phyloP scores from a whole-genome alignment of 2,888 invertebrate genomes.

The Micoletzkya japonica region DNA sequence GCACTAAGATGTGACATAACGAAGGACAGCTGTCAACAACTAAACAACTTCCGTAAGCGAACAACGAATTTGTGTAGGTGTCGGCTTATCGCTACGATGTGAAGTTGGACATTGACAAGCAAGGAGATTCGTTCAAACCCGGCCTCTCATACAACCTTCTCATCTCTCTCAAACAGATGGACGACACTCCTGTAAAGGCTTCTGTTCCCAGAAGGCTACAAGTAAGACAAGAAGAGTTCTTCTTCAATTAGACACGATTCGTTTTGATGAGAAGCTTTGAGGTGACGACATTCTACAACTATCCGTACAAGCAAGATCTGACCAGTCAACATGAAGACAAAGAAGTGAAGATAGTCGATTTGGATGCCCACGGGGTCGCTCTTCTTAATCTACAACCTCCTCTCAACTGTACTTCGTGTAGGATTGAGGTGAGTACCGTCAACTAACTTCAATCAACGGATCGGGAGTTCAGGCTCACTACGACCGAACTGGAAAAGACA shows the following conservation, averaged over 20 bases:
- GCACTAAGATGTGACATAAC: no score
- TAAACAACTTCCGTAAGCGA: no score
- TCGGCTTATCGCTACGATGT: slow-evolving; percentile 79
- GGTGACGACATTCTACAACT: slow-evolving; percentile 61
- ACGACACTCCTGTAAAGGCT: slow-evolving; percentile 57
- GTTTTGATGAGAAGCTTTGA: slow-evolving; percentile 1
- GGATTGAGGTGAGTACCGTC: slow-evolving; percentile 49
- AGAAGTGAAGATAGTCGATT: slow-evolving; percentile 54
- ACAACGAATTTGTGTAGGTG: slow-evolving; percentile 70
- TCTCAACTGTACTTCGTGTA: slow-evolving; percentile 54
- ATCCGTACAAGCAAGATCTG: slow-evolving; percentile 52
- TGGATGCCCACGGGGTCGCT: slow-evolving; percentile 63
- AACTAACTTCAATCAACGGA: neutral
- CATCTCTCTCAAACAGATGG: slow-evolving; percentile 63
- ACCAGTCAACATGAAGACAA: slow-evolving; percentile 56
- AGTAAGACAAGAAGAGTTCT: slow-evolving; percentile 10
- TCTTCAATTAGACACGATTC: neutral
- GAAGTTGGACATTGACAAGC: slow-evolving; percentile 77
- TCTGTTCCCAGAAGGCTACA: slow-evolving; percentile 56
- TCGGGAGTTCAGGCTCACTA: slow-evolving; percentile 46
- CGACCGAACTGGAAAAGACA: slow-evolving; percentile 57
- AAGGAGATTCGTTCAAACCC: slow-evolving; percentile 85
- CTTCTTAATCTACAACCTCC: slow-evolving; percentile 56
- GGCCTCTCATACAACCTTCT: slow-evolving; percentile 81
- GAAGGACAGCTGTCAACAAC: no score